Conservation (phyloP, 2,797 vertebrate species). For the Lagorchestes hirsutus region DNA sequence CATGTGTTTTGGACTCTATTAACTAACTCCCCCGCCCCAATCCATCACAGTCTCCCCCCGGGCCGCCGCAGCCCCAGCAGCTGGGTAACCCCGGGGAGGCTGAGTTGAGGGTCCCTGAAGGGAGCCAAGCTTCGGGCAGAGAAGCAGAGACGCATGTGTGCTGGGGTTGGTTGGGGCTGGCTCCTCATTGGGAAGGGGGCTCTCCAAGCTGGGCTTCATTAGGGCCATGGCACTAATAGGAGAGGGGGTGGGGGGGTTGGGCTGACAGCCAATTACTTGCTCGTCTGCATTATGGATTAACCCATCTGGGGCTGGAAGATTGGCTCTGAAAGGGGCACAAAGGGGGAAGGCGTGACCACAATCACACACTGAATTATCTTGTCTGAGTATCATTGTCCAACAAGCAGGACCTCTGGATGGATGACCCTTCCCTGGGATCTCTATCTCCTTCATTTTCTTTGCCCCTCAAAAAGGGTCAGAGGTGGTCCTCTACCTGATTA, state of each 20-base stretch:
- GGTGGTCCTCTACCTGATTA: slow-evolving; percentile 69
- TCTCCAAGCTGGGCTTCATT: slow-evolving; percentile 98
- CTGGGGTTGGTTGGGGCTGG: slow-evolving; percentile 86
- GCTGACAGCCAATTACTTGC: slow-evolving; percentile 90
- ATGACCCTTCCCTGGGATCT: slow-evolving; percentile 77
- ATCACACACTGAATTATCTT: slow-evolving; percentile 93
- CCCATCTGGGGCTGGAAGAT: slow-evolving; percentile 96
- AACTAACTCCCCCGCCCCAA: slow-evolving; percentile 86
- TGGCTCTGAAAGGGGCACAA: slow-evolving; percentile 94
- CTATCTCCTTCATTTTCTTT: slow-evolving; percentile 8
- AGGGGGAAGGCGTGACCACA: slow-evolving; percentile 93
- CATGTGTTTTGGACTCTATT: slow-evolving; percentile 88
- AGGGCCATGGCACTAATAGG: slow-evolving; percentile 91
- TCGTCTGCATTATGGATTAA: slow-evolving; percentile 98
- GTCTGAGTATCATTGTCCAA: slow-evolving; percentile 93
- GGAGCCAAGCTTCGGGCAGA: slow-evolving; percentile 85
- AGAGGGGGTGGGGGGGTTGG: slow-evolving; percentile 87
- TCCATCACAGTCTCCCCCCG: slow-evolving; percentile 84
- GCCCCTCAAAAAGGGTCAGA: slow-evolving; percentile 51
- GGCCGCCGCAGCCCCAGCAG: slow-evolving; percentile 85
- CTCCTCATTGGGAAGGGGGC: slow-evolving; percentile 90
- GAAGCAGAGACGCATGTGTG: slow-evolving; percentile 97
- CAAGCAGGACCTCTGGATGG: slow-evolving; percentile 89
- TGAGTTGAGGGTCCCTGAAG: slow-evolving; percentile 86
- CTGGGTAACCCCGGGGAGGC: slow-evolving; percentile 87